Percentiles rank a stretch among this genome's conserved stretches.
Evolutionary conservation across 1,140 invertebrate genomes (phyloP).

Genomic region (Drosophila trapezifrons): DNA sequence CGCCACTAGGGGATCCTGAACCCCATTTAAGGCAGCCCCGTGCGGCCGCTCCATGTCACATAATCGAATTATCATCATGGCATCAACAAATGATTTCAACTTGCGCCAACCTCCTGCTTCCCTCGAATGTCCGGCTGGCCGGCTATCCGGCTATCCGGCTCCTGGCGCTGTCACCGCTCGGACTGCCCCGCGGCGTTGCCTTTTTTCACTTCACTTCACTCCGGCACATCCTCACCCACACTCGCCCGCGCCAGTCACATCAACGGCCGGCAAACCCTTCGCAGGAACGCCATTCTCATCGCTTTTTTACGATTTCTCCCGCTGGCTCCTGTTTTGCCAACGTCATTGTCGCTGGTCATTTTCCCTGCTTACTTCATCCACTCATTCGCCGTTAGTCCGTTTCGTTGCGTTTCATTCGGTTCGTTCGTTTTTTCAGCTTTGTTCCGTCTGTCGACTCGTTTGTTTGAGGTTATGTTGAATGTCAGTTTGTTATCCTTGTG

Average conservation of each 20-base stretch:
- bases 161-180: conserved; percentile 49
- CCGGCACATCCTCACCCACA: conserved; percentile 3
- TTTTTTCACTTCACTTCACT: conserved; percentile 74
- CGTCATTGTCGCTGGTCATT: conserved; percentile 80
- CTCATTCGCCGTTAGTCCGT: conserved; percentile 46
- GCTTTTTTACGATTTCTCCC: conserved; percentile 36
- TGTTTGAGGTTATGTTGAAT: conserved; percentile 83
- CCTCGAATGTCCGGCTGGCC: background rate
- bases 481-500: conserved; percentile 82
- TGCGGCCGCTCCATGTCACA: conserved; percentile 49
- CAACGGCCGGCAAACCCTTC: conserved; percentile 49
- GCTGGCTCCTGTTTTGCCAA: conserved; percentile 56
- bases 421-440: conserved; percentile 46
- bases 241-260: conserved; percentile 9
- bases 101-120: conserved; percentile 44
- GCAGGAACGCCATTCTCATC: conserved; percentile 27
- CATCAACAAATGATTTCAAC: conserved; percentile 81
- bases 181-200: conserved; percentile 48
- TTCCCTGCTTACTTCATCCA: conserved; percentile 65
- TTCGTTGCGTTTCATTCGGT: conserved; percentile 37
- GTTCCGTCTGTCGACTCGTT: conserved; percentile 58
- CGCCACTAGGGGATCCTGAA: conserved; percentile 10
- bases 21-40: conserved; percentile 16
- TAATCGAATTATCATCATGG: conserved; percentile 83
- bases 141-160: conserved; percentile 15